Base-by-base conservation (phyloP, 2,797 vertebrate genomes). In the Mastacembelus armatus region DNA sequence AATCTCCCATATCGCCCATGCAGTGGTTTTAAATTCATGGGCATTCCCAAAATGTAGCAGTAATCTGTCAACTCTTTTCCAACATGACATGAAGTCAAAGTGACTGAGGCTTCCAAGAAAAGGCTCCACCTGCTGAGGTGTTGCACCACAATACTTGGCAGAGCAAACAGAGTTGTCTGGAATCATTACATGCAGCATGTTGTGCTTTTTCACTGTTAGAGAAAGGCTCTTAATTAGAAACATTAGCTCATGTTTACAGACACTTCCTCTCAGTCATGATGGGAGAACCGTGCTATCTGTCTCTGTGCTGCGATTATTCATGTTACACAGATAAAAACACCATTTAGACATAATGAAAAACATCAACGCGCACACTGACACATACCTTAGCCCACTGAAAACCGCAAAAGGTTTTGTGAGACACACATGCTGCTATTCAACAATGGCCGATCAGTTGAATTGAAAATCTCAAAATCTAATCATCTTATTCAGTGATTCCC, bases 221-320 rank as follows among this genome's bases (percentile, higher is more conserved):
- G 27, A 43, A 66, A 39, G 33, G n/a, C 0, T 69, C 30, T 42
- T n/a, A 9, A 63, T 70, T 22, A 21, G 16, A 63, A 26, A 66
- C 16, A 52, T 52, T 19, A 48, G 29, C 74, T 40, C 19, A 36
- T 33, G 43, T 48, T 49, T 44, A 18, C 49, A 39, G 21, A 9
- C 16, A 8, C 9, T 16, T 35, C 19, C 36, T 18, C 29, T 2
- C 16, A 16, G 7, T 19, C 60, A 50, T 35, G 14, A 14, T n/a
- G 66, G 56, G 70, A 27, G 35, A 49, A 45, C 8, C 19, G 43
- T 0, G 14, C 26, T 56, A 71, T 67, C 45, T 7, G 32, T 54
- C 19, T 2, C 49, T 24, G 58, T 57, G 64, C 36, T 55, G 56
- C 75, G 48, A 77, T 80, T 75, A 78, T 85, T 83, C 43, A 71